Conservation (phyloP, 1,140 invertebrate genomes). For the Triops cancriformis region DNA sequence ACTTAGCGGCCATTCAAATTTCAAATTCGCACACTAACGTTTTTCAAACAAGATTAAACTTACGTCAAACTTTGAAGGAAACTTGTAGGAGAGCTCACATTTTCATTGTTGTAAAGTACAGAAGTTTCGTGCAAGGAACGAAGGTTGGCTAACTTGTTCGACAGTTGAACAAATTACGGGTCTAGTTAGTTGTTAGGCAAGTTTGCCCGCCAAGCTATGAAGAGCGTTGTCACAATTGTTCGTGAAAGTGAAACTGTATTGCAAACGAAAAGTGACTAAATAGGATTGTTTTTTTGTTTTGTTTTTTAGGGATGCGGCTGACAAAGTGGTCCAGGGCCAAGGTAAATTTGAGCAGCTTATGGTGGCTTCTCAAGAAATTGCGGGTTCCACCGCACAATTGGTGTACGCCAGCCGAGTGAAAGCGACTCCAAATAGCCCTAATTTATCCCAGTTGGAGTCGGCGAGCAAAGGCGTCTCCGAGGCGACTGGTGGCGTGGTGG, state of each 20-base stretch:
- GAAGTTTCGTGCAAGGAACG: too few species aligned
- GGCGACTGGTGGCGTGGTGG: constrained; percentile 84
- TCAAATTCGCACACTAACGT: too few species aligned
- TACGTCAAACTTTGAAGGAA: too few species aligned
- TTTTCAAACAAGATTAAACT: too few species aligned
- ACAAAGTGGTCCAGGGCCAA: constrained; percentile 77
- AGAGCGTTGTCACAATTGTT: background rate
- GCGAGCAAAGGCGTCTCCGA: constrained; percentile 81
- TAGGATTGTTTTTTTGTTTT: background rate
- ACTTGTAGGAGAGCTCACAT: too few species aligned
- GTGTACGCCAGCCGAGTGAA: constrained; percentile 91
- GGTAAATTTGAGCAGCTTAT: constrained; percentile 89
- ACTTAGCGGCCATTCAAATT: too few species aligned
- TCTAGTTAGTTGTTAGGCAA: background rate
- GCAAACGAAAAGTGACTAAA: background rate
- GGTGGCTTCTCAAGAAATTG: constrained; percentile 94
- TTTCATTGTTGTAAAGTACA: too few species aligned
- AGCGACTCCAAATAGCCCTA: constrained; percentile 70
- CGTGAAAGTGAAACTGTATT: background rate
- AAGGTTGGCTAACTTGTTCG: background rate
- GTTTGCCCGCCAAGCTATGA: background rate
- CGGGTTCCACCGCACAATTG: constrained; percentile 91
- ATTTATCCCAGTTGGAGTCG: constrained; percentile 63
- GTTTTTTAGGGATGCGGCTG: constrained; percentile 70
- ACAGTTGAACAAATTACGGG: background rate